Conservation (phyloP, 2,113 vertebrate genomes). For the Eulacestoma nigropectus region DNA sequence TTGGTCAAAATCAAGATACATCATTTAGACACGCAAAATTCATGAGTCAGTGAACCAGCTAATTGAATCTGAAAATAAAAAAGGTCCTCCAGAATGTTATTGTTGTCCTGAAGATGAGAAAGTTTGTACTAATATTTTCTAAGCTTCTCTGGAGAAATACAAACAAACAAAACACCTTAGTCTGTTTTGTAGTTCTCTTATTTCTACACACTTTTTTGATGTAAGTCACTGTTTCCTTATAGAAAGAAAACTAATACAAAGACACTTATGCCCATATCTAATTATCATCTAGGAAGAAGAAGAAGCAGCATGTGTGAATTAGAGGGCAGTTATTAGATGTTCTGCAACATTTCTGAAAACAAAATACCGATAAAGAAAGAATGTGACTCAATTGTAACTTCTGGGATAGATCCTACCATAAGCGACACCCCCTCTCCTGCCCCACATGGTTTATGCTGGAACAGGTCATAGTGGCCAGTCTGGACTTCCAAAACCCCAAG, state of each 20-base stretch:
- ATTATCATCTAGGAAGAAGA: not conserved
- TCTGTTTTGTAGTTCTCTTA: not conserved
- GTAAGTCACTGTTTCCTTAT: not conserved
- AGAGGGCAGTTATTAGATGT: not conserved
- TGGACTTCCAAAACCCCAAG: not conserved
- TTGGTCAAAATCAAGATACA: not conserved
- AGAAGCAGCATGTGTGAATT: not conserved
- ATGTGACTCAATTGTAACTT: not conserved
- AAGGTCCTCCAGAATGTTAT: not conserved
- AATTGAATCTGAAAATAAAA: not conserved
- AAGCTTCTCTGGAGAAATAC: not conserved
- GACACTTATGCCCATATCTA: not conserved
- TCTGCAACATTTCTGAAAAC: not conserved
- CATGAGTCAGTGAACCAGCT: not conserved
- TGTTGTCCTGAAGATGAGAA: not conserved
- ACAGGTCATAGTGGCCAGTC: not conserved
- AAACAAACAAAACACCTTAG: not conserved
- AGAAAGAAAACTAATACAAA: not conserved
- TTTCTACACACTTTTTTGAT: not conserved
- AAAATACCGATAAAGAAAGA: not conserved
- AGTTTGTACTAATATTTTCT: not conserved
- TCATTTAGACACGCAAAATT: not conserved
- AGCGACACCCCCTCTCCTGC: fast-evolving
- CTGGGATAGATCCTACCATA: not conserved
- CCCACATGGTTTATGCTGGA: not conserved